These are phyloP conservation scores for Chorisops tibialis DNA, from an alignment of 2,888 invertebrate species.

Conservation along the genomic window DNA sequence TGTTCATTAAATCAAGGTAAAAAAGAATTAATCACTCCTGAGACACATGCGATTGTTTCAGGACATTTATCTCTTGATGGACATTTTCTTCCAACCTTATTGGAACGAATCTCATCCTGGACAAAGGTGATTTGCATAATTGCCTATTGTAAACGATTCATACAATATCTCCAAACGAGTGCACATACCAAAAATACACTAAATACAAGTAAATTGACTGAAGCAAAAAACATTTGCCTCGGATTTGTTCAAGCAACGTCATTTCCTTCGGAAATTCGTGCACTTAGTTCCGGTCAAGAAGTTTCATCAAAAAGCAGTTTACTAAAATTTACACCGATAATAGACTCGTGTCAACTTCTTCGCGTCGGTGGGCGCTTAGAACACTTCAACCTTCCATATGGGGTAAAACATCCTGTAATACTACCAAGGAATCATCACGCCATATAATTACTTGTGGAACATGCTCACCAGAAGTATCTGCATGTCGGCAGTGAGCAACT, in stretches of 20 bases:
- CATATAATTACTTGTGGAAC: background rate
- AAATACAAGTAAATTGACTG: constrained; percentile 11
- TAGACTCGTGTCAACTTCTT: background rate
- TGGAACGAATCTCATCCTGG: background rate
- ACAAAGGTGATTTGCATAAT: background rate
- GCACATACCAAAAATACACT: background rate
- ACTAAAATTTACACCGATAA: background rate
- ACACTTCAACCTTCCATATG: background rate
- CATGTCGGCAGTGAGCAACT: background rate
- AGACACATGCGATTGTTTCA: background rate
- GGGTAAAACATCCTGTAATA: background rate
- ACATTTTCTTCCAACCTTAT: background rate
- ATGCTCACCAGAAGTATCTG: background rate
- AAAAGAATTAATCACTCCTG: background rate
- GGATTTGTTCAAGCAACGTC: background rate
- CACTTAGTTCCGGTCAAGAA: background rate
- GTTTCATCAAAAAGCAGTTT: background rate
- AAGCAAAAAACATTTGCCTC: constrained; percentile 18
- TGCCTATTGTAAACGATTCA: background rate
- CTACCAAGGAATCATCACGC: background rate
- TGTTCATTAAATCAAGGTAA: background rate
- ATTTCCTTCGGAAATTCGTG: background rate
- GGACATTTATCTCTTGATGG: background rate
- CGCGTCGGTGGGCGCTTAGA: background rate
- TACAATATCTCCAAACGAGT: background rate